Conservation (phyloP, 2,113 vertebrate species). For the Paramormyrops kingsleyae region DNA sequence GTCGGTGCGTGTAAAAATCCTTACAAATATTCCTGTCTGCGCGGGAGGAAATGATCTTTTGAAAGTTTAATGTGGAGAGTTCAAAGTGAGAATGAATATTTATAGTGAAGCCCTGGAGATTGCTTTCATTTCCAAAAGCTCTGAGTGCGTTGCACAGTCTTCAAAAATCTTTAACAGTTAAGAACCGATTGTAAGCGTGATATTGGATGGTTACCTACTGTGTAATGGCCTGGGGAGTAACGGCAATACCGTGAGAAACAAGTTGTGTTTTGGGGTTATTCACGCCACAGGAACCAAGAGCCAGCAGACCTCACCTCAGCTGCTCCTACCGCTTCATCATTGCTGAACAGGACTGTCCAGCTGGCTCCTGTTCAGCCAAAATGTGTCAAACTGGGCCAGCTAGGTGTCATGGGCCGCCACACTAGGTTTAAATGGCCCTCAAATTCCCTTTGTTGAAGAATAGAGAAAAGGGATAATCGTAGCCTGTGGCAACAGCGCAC, state of each 20-base stretch:
- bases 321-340: neutral
- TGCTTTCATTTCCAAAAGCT: conserved; percentile 3
- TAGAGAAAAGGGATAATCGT: neutral
- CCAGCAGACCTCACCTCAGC: neutral
- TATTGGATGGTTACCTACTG: neutral
- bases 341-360: neutral
- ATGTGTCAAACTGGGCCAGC: neutral
- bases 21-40: neutral
- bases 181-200: neutral
- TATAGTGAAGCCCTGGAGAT: neutral
- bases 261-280: neutral
- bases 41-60: conserved; percentile 6
- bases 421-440: neutral
- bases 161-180: conserved; percentile 9
- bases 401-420: neutral
- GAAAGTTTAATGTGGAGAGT: conserved; percentile 11
- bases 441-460: neutral
- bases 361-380: neutral
- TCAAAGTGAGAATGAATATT: conserved; percentile 16
- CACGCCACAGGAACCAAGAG: neutral
- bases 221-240: neutral
- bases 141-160: neutral
- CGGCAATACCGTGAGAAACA: neutral
- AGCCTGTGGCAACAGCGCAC: neutral
- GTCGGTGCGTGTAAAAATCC: neutral